phyloP scores from a whole-genome alignment of 30 jellyfish, hydroid and myxozoan species.

The Hydractinia symbiolongicarpus region DNA sequence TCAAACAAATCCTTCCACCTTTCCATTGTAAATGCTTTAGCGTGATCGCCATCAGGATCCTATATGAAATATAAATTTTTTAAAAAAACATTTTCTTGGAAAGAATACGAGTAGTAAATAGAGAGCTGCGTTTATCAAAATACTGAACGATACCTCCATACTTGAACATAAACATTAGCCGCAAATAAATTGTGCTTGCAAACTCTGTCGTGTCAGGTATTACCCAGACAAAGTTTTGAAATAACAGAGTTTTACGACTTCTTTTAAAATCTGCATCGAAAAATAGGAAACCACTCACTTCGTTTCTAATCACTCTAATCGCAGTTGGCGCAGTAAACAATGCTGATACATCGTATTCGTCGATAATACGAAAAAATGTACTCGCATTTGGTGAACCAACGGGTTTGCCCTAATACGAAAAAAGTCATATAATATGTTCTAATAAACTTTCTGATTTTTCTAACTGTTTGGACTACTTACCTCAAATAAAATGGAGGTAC shows the following conservation, averaged over 20 bases:
- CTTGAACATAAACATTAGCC: neutral
- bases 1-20: constrained; percentile 38
- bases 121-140: too few relatives aligned
- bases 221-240: too few relatives aligned
- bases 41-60: constrained; percentile 81
- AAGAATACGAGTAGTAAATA: too few relatives aligned
- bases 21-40: constrained; percentile 51
- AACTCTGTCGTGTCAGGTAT: neutral
- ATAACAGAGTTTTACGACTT: neutral
- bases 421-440: neutral
- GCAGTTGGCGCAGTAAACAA: constrained; percentile 98
- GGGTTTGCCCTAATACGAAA: constrained; percentile 76
- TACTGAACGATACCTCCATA: too few relatives aligned
- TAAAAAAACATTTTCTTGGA: too few relatives aligned
- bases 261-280: neutral
- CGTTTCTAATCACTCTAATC: constrained; percentile 73
- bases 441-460: neutral
- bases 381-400: constrained; percentile 91
- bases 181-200: too few relatives aligned
- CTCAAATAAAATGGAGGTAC: constrained; percentile 92
- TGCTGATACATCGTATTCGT: constrained; percentile 73
- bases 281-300: constrained; percentile 34
- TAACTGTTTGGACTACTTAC: constrained; percentile 13
- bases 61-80: constrained; percentile 19
- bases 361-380: constrained; percentile 76